These are phyloP conservation scores for Magallana gigas DNA, from an alignment of 1,140 invertebrate species.

Conservation along the genomic window DNA sequence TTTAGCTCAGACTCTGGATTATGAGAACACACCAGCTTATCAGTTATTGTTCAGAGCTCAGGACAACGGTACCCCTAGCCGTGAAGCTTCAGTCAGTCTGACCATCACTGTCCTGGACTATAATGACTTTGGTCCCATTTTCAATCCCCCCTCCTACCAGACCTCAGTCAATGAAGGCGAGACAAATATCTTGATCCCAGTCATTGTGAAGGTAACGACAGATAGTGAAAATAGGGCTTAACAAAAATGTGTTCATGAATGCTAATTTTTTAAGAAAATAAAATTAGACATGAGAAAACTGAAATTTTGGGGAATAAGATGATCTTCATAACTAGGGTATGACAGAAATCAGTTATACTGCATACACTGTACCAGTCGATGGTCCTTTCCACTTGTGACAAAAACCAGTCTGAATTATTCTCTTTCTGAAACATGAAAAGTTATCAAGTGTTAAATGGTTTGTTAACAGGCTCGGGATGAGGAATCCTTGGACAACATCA, in stretches of 20 bases:
- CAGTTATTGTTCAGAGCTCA: conserved; percentile 88
- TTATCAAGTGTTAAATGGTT: neutral
- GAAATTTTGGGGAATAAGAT: too few relatives aligned
- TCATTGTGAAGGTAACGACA: conserved; percentile 59
- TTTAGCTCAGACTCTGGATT: conserved; percentile 83
- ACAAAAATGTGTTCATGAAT: too few relatives aligned
- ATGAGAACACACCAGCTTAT: conserved; percentile 89
- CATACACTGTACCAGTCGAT: too few relatives aligned
- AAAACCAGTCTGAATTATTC: too few relatives aligned
- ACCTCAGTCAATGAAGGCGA: conserved; percentile 56
- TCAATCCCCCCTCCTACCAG: conserved; percentile 55
- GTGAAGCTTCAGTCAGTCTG: conserved; percentile 89
- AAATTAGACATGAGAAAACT: too few relatives aligned
- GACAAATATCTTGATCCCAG: conserved; percentile 46
- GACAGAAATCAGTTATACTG: too few relatives aligned
- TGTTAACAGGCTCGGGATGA: conserved; percentile 62
- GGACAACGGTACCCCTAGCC: conserved; percentile 88
- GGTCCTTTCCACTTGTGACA: too few relatives aligned
- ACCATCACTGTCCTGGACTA: conserved; percentile 89
- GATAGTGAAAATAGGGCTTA: too few relatives aligned
- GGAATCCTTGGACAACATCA: conserved; percentile 47
- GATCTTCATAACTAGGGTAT: too few relatives aligned
- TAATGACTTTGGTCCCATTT: conserved; percentile 65
- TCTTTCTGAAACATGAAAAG: too few relatives aligned
- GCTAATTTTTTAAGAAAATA: too few relatives aligned